Conservation (phyloP, 2,113 vertebrate species). For the Oenanthe oenanthe region DNA sequence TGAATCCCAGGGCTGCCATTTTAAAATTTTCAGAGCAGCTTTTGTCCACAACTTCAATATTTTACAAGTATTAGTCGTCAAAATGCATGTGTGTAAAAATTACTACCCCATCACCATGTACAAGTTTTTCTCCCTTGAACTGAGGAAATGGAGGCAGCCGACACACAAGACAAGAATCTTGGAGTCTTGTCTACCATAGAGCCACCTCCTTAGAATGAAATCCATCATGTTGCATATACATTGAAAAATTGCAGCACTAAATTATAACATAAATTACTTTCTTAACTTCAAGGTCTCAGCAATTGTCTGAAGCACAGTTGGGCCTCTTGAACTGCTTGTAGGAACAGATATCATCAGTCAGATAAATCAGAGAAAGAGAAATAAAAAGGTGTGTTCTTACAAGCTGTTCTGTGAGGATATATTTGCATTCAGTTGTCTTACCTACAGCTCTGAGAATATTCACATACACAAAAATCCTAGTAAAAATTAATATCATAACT, state of each 20-base stretch:
- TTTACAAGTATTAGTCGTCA: neutral
- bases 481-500: neutral
- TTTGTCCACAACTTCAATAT: neutral
- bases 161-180: neutral
- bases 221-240: rapidly evolving
- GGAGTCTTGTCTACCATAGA: neutral
- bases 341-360: neutral
- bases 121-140: neutral
- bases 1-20: neutral
- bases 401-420: neutral
- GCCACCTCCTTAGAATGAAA: neutral
- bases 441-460: neutral
- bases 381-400: neutral
- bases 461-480: neutral
- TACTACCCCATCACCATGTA: neutral
- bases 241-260: neutral
- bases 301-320: neutral
- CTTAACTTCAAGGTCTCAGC: neutral
- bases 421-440: neutral
- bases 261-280: neutral
- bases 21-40: neutral
- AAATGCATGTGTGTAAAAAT: neutral
- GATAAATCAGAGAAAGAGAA: neutral
- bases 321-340: neutral
- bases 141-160: neutral